These are phyloP conservation scores for Lottia scabra DNA, from an alignment of 2,888 invertebrate species.

Conservation along the genomic window DNA sequence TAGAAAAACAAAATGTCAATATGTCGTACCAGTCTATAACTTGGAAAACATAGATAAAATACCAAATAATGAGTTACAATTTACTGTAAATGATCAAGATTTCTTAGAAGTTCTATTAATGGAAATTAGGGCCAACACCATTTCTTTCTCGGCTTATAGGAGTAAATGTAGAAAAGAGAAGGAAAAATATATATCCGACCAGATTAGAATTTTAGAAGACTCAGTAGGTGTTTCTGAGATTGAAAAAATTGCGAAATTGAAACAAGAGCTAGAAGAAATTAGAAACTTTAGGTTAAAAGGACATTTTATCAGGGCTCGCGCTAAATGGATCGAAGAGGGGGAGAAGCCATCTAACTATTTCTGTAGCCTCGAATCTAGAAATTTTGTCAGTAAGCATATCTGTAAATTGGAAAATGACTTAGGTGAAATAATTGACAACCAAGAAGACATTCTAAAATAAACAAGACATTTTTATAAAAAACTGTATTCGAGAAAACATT, in stretches of 20 bases:
- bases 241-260: neutral
- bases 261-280: conserved; percentile 5
- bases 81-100: conserved; percentile 6
- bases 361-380: conserved; percentile 10
- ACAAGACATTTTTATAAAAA: neutral
- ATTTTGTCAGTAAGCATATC: conserved; percentile 3
- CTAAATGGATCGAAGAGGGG: conserved; percentile 16
- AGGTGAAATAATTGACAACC: neutral
- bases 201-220: conserved; percentile 3
- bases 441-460: conserved; percentile 3
- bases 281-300: conserved; percentile 5
- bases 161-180: conserved; percentile 10
- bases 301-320: neutral
- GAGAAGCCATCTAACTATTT: conserved; percentile 11
- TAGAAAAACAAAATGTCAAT: neutral
- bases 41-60: neutral
- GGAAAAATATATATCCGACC: neutral
- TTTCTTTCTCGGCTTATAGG: conserved; percentile 12
- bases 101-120: conserved; percentile 13
- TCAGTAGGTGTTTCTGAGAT: neutral
- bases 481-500: neutral
- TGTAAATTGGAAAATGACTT: neutral
- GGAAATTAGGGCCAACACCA: conserved; percentile 21
- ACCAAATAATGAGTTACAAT: neutral
- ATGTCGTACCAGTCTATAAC: neutral